Evolutionary conservation across 2,797 vertebrate genomes (phyloP).

Genomic region (Dermochelys coriacea): DNA sequence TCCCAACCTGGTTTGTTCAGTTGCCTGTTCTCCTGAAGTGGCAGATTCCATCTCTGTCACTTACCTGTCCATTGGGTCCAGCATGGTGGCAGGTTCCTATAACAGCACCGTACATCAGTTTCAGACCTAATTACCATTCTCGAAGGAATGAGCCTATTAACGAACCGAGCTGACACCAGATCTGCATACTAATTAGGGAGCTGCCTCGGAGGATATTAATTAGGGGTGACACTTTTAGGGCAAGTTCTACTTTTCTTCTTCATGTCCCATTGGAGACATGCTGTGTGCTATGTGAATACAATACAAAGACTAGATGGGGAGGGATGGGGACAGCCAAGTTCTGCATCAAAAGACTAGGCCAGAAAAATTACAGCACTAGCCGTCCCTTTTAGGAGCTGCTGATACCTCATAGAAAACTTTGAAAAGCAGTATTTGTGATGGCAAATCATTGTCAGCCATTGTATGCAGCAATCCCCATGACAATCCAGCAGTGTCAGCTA

Average conservation of each 20-base stretch:
- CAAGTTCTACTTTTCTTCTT: conserved; percentile 77
- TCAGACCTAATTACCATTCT: conserved; percentile 74
- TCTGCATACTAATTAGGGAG: conserved; percentile 81
- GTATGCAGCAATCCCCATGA: not conserved
- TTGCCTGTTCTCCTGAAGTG: conserved; percentile 3
- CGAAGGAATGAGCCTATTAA: conserved; percentile 79
- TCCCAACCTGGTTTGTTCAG: not conserved
- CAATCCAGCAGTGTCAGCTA: not conserved
- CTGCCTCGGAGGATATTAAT: conserved; percentile 83
- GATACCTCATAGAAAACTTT: not conserved
- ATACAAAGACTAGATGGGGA: conserved; percentile 45
- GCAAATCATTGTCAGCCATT: not conserved
- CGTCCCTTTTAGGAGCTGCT: not conserved
- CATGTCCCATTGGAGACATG: conserved; percentile 67
- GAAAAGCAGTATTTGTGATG: not conserved
- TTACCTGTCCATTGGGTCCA: conserved; percentile 15
- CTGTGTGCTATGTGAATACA: conserved; percentile 59
- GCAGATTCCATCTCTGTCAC: conserved; percentile 28
- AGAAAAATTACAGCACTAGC: not conserved
- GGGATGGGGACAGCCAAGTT: not conserved
- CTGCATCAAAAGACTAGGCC: not conserved
- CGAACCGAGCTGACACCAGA: conserved; percentile 73
- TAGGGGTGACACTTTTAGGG: conserved; percentile 84
- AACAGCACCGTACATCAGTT: conserved; percentile 65
- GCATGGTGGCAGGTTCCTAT: conserved; percentile 38